phyloP scores from a whole-genome alignment of 2,797 vertebrate species.

The Hippoglossus hippoglossus region DNA sequence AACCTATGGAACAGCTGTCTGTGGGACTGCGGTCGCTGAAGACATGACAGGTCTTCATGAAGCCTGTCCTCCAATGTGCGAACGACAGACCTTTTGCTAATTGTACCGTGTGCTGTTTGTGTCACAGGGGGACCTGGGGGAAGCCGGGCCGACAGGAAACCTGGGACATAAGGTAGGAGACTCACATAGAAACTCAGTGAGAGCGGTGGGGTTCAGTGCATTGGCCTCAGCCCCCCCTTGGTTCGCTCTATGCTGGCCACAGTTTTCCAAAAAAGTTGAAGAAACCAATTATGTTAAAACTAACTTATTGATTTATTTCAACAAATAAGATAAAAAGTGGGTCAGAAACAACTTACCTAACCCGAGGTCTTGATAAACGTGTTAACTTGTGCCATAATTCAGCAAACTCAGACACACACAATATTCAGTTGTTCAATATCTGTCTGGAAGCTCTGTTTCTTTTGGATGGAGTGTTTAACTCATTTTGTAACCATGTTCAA shows the following conservation, averaged over 20 bases:
- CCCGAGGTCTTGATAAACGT: no score
- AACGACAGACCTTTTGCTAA: slow-evolving; percentile 75
- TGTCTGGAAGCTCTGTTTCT: no score
- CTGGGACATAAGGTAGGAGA: slow-evolving; percentile 72
- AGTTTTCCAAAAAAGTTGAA: background rate
- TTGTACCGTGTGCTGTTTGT: slow-evolving; percentile 52
- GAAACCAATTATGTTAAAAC: slow-evolving; percentile 11
- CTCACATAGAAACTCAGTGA: background rate
- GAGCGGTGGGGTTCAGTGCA: no score
- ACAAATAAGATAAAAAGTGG: no score
- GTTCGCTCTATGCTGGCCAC: no score
- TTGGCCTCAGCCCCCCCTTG: no score
- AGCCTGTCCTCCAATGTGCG: slow-evolving; percentile 76
- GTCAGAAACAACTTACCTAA: no score
- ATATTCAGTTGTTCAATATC: no score
- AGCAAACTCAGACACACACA: no score
- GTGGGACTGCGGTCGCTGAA: slow-evolving; percentile 58
- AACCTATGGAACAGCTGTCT: slow-evolving; percentile 81
- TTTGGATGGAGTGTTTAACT: background rate
- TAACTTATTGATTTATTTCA: no score
- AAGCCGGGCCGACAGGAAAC: slow-evolving; percentile 56
- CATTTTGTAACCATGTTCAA: background rate
- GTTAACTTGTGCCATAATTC: no score
- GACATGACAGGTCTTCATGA: slow-evolving; percentile 69
- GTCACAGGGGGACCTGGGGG: slow-evolving; percentile 71